Base-by-base conservation (phyloP, 2,888 invertebrate genomes). In the Meliscaeva auricollis region DNA sequence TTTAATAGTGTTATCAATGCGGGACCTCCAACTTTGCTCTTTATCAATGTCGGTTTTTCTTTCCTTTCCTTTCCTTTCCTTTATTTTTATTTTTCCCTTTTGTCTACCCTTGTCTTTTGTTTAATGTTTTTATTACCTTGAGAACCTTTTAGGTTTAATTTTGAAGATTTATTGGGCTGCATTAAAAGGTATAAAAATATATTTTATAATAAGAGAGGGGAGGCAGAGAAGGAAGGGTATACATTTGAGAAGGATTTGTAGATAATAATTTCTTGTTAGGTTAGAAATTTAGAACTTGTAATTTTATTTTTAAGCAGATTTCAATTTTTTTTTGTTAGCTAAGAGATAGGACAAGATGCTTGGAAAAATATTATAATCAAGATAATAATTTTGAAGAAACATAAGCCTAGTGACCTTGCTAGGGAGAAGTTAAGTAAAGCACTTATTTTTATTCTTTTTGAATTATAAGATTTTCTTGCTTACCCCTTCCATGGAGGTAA, bases 41-140 rank as follows among this genome's bases (percentile, higher is more conserved):
- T 54, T 54, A 54, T 54, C 54, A 54, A 32, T 30, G 30, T 32
- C 30, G 8, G 8, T 15, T 15, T 26, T 26, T 1, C n/a, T n/a
- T n/a, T 20, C 20, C 2, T 11, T 48, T 13, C 1, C 5, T 50
- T 50, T 54, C n/a, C n/a, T n/a, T n/a, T n/a, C n/a, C n/a, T n/a
- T 3, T 3, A 6, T 26, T 26, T 26, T 26, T 3, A 26, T 26
- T 26, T 26, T 4, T 26, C 2, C 26, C 26, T 26, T n/a, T 9
- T 15, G 3, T 15, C 9, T 9, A 54, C 54, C 54, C 30, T 54
- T 11, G 54, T 54, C 54, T 32, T 5, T 15, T 52, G n/a, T 52
- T n/a, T 44, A 52, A 52, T 52, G n/a, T 52, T 30, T 52, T 52
- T 26, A 52, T 52, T 52, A 52, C 26, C 52, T 52, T 30, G 9